A percentile compares a stretch with the other conserved stretches of the same genome.
Evolutionary conservation across 2,888 invertebrate species (phyloP).

Genomic region (Bruchidius siliquastri): DNA sequence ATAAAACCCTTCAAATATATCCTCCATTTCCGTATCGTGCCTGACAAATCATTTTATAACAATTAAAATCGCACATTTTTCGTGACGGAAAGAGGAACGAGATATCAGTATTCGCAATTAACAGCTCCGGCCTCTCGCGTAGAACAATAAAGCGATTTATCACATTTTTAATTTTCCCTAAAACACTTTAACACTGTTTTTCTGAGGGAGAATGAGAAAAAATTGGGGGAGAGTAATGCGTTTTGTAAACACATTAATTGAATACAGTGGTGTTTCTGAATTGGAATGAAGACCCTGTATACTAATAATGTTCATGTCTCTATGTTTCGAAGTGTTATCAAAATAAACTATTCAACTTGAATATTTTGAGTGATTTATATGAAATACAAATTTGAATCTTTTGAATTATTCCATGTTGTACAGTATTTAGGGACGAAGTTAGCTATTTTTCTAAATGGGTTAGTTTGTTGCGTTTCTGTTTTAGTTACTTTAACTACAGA

Average conservation of each 20-base stretch:
- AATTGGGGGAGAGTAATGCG: neutral
- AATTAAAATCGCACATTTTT: neutral
- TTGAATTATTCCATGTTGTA: no score
- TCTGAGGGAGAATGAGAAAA: neutral
- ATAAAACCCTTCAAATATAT: neutral
- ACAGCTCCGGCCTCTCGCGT: neutral
- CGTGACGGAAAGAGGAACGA: neutral
- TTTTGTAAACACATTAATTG: neutral
- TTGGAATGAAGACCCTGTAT: no score
- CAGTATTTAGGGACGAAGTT: no score
- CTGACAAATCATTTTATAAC: neutral
- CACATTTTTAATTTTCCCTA: neutral
- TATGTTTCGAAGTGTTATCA: no score
- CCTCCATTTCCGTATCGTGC: neutral
- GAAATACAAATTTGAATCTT: no score
- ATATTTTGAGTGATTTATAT: no score
- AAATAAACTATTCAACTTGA: no score
- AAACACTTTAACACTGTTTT: neutral
- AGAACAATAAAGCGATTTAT: neutral
- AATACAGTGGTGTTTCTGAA: neutral
- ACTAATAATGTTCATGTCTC: no score
- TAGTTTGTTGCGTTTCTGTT: no score
- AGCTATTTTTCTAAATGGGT: no score
- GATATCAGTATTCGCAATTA: neutral
- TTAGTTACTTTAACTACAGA: no score